Conservation (phyloP, 2,888 invertebrate species). For the Iselma pallidipennis region DNA sequence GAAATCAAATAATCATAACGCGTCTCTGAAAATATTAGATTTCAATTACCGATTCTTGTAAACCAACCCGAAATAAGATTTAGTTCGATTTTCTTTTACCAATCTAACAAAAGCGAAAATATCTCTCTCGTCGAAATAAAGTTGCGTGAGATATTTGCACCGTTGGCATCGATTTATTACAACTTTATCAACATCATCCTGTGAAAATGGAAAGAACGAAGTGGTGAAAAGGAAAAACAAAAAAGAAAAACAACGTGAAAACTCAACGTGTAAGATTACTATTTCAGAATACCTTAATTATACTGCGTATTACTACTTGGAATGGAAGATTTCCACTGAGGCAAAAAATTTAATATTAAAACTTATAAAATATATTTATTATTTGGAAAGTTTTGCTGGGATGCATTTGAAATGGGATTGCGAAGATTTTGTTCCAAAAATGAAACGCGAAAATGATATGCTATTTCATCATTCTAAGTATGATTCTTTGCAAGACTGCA, state of each 20-base stretch:
- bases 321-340: background rate
- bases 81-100: background rate
- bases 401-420: background rate
- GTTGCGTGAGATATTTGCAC: conserved; percentile 1
- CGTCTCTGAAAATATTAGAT: too few relatives aligned
- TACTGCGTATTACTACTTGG: too few relatives aligned
- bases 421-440: background rate
- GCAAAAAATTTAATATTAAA: background rate
- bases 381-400: background rate
- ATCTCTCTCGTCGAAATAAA: background rate
- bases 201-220: background rate
- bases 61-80: background rate
- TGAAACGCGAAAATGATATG: background rate
- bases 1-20: too few relatives aligned
- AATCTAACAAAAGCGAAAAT: background rate
- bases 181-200: conserved; percentile 1
- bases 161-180: conserved; percentile 1
- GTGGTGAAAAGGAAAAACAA: background rate
- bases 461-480: background rate
- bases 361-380: background rate
- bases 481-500: background rate
- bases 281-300: background rate
- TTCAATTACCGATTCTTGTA: background rate
- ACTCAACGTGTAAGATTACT: background rate
- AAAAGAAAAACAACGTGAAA: background rate